Evolutionary conservation across 1,140 invertebrate genomes (phyloP).

Genomic region (Cydia amplana): DNA sequence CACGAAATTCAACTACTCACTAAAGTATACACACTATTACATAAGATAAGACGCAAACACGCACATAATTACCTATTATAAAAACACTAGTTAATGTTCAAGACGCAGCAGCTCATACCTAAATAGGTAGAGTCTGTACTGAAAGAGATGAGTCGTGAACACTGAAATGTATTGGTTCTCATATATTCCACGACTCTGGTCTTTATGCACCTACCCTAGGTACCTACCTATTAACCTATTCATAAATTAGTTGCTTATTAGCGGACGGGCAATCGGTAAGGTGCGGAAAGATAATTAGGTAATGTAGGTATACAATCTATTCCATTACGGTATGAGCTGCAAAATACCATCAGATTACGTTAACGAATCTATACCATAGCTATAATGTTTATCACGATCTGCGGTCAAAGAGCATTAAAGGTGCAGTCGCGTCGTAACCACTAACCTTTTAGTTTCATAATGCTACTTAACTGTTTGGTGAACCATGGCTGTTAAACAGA

Average conservation of each 20-base stretch:
- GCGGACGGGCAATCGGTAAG: too few species aligned
- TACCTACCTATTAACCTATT: too few species aligned
- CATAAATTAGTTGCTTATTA: too few species aligned
- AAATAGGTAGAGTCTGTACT: too few species aligned
- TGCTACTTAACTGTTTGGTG: background rate
- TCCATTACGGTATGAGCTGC: background rate
- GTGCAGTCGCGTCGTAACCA: slow-evolving; percentile 19
- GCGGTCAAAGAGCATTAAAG: slow-evolving; percentile 24
- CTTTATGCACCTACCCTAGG: too few species aligned
- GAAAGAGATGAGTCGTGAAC: too few species aligned
- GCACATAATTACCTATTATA: background rate
- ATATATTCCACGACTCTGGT: too few species aligned
- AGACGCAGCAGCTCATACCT: too few species aligned
- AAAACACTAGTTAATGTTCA: too few species aligned
- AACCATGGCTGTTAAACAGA: too few species aligned
- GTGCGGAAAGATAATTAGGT: too few species aligned
- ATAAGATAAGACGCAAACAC: background rate
- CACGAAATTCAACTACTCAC: background rate
- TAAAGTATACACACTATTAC: background rate
- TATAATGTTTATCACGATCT: slow-evolving; percentile 15
- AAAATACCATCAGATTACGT: slow-evolving; percentile 5
- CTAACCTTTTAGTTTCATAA: slow-evolving; percentile 8
- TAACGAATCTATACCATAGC: background rate
- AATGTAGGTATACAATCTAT: background rate
- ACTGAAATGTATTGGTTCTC: too few species aligned